Conservation (phyloP, 2,113 vertebrate species). For the Eulacestoma nigropectus region DNA sequence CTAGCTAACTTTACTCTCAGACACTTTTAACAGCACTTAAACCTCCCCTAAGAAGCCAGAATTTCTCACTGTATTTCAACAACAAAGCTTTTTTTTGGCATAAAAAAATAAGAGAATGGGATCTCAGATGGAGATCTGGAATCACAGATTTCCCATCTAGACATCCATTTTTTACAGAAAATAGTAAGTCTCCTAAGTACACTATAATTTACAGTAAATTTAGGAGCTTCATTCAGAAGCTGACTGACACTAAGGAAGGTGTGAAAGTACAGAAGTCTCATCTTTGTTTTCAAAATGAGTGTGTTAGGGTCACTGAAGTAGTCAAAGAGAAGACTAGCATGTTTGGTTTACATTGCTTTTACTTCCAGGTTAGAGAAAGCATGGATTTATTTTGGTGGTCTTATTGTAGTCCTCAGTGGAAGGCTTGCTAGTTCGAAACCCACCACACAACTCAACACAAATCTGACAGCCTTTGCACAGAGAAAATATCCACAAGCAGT, state of each 20-base stretch:
- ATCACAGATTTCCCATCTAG: neutral
- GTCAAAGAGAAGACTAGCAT: neutral
- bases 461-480: neutral
- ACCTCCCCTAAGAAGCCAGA: neutral
- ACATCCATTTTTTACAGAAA: neutral
- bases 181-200: neutral
- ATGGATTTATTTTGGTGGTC: neutral
- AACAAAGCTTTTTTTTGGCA: accelerated
- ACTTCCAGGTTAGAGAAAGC: neutral
- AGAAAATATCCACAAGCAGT: neutral
- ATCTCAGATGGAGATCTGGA: neutral
- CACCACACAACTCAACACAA: neutral
- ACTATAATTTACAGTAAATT: neutral
- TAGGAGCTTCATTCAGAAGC: neutral
- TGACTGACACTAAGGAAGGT: neutral
- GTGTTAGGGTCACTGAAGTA: neutral
- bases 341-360: neutral
- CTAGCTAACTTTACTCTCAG: neutral
- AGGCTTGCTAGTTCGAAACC: neutral
- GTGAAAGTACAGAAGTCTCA: neutral
- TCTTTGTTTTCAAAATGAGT: neutral
- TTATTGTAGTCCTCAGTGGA: neutral
- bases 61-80: neutral
- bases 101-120: neutral
- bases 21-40: neutral